Percentiles rank a stretch among this genome's conserved stretches.
Conservation (phyloP, 2,113 vertebrate species). For the Cisticola juncidis region DNA sequence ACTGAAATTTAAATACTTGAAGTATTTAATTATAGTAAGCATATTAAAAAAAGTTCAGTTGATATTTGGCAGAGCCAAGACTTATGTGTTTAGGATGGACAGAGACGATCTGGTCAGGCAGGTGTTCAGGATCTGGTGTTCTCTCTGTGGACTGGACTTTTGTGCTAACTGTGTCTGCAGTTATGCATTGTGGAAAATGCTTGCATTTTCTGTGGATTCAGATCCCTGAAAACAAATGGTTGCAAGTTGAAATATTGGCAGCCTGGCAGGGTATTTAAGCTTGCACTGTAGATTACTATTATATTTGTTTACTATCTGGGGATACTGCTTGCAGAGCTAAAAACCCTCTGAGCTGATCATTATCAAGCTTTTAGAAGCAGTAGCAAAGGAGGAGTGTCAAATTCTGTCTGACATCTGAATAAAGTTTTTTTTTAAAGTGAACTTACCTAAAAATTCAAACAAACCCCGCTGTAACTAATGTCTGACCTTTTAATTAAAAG, state of each 20-base stretch:
- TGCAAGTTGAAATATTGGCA: slow-evolving; percentile 11
- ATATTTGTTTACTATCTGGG: slow-evolving; percentile 20
- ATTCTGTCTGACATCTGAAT: neutral
- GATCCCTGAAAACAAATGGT: neutral
- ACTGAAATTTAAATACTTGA: neutral
- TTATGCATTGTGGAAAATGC: neutral
- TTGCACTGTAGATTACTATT: neutral
- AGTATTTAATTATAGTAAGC: neutral
- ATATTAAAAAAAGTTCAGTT: neutral
- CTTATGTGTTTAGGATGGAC: neutral
- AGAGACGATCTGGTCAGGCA: neutral
- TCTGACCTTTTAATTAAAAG: slow-evolving; percentile 23
- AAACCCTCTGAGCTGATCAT: neutral
- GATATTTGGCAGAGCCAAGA: neutral
- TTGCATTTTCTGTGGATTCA: neutral
- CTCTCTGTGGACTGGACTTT: neutral
- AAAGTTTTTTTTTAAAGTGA: neutral
- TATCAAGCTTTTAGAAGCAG: neutral
- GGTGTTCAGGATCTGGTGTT: neutral
- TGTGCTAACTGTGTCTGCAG: neutral
- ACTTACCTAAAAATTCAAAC: neutral
- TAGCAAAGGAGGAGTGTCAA: neutral
- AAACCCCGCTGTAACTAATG: neutral
- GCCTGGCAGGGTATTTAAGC: neutral
- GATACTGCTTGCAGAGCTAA: slow-evolving; percentile 13